Percentiles rank a stretch among this genome's conserved stretches.
These are phyloP conservation scores for Drosophila melanica DNA, from an alignment of 1,140 invertebrate genomes.

Conservation along the genomic window DNA sequence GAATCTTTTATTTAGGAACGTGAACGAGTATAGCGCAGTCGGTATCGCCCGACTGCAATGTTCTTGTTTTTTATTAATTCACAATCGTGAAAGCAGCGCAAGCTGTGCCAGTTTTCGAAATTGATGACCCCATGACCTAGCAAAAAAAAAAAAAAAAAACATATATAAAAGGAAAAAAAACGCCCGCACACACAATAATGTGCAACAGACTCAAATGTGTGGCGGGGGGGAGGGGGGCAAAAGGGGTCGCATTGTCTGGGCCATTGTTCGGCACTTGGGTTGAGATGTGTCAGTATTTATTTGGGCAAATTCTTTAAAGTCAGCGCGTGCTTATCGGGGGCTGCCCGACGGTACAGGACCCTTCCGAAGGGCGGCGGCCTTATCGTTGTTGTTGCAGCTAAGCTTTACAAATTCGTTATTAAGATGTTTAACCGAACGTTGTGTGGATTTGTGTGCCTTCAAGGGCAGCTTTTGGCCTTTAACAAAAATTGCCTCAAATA, in stretches of 20 bases:
- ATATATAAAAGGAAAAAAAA: not conserved
- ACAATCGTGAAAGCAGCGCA: slow-evolving; percentile 6
- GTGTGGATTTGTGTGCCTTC: slow-evolving; percentile 13
- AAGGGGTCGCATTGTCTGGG: slow-evolving; percentile 14
- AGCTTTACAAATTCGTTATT: slow-evolving; percentile 69
- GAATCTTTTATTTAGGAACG: no score
- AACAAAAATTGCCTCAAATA: slow-evolving; percentile 61
- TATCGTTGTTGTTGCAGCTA: slow-evolving; percentile 42
- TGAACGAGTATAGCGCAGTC: no score
- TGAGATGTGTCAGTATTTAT: slow-evolving; percentile 31
- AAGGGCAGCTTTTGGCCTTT: not conserved
- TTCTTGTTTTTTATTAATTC: slow-evolving; percentile 19
- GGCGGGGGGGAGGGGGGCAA: not conserved
- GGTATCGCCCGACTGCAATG: no score
- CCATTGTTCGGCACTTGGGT: slow-evolving; percentile 50
- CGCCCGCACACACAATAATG: slow-evolving; percentile 6
- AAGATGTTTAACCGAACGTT: slow-evolving; percentile 60
- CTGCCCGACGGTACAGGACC: not conserved
- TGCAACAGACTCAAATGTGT: slow-evolving; percentile 6
- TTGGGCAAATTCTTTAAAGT: slow-evolving; percentile 63
- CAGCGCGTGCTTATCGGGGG: slow-evolving; percentile 47
- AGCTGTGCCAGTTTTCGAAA: slow-evolving; percentile 46
- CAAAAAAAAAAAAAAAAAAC: slow-evolving; percentile 6
- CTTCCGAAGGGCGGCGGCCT: not conserved
- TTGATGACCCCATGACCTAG: slow-evolving; percentile 71